These are phyloP conservation scores for Zosterops hypoxanthus DNA, from an alignment of 2,113 vertebrate species.

Conservation along the genomic window DNA sequence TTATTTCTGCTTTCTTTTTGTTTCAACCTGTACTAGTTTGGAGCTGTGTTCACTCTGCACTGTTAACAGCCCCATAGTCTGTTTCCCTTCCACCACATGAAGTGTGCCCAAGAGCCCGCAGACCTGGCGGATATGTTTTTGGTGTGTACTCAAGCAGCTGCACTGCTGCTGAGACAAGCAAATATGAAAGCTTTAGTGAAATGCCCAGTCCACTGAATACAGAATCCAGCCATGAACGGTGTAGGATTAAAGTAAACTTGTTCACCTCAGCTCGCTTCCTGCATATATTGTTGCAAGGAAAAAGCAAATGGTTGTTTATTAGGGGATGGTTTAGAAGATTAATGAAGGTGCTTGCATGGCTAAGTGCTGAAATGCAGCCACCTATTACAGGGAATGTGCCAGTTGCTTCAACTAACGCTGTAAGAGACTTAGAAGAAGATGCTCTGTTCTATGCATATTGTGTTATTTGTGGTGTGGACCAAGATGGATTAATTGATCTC, in stretches of 20 bases:
- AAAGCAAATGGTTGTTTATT: neutral
- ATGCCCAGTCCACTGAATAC: neutral
- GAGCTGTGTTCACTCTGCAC: neutral
- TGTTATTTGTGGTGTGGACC: neutral
- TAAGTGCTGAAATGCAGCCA: neutral
- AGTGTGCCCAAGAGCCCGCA: accelerated
- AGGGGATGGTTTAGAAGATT: neutral
- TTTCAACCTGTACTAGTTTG: neutral
- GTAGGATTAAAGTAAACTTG: conserved; percentile 6
- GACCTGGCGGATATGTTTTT: neutral
- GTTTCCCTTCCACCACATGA: neutral
- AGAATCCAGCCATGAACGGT: neutral
- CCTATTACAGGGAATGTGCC: neutral
- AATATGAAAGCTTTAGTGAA: neutral
- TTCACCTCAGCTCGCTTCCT: neutral
- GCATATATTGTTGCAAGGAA: neutral
- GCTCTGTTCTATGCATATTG: neutral
- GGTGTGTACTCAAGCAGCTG: neutral
- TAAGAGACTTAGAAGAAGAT: neutral
- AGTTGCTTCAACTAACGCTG: neutral
- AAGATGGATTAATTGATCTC: neutral
- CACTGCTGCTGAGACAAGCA: neutral
- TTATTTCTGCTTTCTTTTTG: neutral
- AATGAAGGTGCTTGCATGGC: neutral
- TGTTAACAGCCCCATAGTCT: neutral